phyloP scores from a whole-genome alignment of 2,888 invertebrate genomes.

The Lasius fuliginosus region DNA sequence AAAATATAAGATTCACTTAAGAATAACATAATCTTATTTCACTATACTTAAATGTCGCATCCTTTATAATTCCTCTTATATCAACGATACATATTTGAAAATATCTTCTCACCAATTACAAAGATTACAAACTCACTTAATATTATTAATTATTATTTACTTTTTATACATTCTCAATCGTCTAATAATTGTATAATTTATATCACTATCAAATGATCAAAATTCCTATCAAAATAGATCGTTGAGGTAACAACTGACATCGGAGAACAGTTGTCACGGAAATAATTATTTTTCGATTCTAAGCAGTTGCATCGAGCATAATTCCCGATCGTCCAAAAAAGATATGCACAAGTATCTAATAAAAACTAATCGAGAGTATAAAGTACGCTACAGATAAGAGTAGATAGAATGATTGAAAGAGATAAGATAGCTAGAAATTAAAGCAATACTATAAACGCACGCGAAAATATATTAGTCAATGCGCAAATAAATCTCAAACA shows the following conservation, averaged over 20 bases:
- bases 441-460: slow-evolving; percentile 12
- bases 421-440: slow-evolving; percentile 6
- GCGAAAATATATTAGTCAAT: slow-evolving; percentile 7
- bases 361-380: slow-evolving; percentile 24
- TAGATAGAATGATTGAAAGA: slow-evolving; percentile 10
- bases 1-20: neutral
- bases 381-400: slow-evolving; percentile 34
- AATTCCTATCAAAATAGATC: neutral
- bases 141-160: neutral
- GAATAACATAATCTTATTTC: no score
- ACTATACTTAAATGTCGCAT: no score
- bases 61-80: neutral
- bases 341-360: slow-evolving; percentile 13
- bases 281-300: neutral
- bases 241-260: neutral
- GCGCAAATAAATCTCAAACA: neutral
- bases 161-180: neutral
- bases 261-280: neutral
- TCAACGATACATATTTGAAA: neutral
- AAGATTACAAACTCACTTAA: neutral
- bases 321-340: neutral
- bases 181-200: neutral
- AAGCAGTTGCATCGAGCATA: neutral
- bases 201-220: neutral
- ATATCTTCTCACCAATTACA: neutral